Percentiles rank a stretch among this genome's conserved stretches.
Evolutionary conservation across 2,113 vertebrate genomes (phyloP).

Genomic region (Todiramphus chloris): DNA sequence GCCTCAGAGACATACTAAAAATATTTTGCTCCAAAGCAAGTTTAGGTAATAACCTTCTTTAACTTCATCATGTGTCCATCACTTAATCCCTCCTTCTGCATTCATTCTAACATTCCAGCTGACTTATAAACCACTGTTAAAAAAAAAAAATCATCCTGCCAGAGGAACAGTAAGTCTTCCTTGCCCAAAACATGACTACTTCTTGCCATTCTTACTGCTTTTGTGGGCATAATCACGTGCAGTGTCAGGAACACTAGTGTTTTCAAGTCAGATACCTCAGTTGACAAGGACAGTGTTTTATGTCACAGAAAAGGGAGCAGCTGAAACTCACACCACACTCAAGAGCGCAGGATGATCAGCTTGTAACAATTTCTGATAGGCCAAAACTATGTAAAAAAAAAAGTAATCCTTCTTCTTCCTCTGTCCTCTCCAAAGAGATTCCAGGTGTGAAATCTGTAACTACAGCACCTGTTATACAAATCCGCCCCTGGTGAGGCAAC

Average conservation of each 20-base stretch:
- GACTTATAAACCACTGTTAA: neutral
- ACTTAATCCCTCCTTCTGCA: neutral
- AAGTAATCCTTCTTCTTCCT: neutral
- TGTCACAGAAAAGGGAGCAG: neutral
- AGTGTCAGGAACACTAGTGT: neutral
- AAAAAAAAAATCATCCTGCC: neutral
- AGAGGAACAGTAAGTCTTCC: neutral
- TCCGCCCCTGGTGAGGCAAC: neutral
- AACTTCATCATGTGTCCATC: neutral
- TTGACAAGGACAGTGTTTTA: neutral
- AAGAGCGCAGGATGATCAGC: neutral
- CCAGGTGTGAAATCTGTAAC: neutral
- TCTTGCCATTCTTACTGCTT: neutral
- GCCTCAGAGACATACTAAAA: neutral
- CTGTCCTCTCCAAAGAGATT: neutral
- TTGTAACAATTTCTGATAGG: neutral
- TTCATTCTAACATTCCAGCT: neutral
- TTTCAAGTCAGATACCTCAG: neutral
- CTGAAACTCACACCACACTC: neutral
- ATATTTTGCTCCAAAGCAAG: neutral
- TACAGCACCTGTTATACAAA: neutral
- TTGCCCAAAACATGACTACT: neutral
- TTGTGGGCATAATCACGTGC: neutral
- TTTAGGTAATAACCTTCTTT: neutral
- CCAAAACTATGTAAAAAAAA: neutral